Conservation (phyloP, 2,113 vertebrate genomes). For the Lates calcarifer region DNA sequence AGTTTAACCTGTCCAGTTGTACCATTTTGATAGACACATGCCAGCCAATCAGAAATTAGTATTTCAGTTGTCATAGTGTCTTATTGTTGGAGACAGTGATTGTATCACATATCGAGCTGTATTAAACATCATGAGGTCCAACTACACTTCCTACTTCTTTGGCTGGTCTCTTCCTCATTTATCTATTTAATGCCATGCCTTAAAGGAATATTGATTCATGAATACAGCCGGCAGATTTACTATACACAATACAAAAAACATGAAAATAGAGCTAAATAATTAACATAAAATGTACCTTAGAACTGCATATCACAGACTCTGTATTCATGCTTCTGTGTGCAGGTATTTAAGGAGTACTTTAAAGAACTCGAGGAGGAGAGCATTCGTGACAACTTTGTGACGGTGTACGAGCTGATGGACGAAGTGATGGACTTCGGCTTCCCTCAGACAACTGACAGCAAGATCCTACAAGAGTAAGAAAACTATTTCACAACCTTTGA, state of each 20-base stretch:
- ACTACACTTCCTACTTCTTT: too few species aligned
- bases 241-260: background rate
- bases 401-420: conserved; percentile 88
- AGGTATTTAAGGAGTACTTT: conserved; percentile 89
- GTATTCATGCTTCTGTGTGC: conserved; percentile 15
- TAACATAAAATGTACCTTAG: background rate
- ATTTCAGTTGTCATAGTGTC: too few species aligned
- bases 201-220: background rate
- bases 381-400: conserved; percentile 90
- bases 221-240: background rate
- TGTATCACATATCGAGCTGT: background rate
- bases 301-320: background rate
- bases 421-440: conserved; percentile 90
- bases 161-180: too few species aligned
- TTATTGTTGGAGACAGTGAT: background rate
- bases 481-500: background rate
- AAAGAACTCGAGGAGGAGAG: conserved; percentile 88
- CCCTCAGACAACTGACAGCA: conserved; percentile 89
- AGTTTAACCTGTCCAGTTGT: too few species aligned
- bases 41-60: too few species aligned
- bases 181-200: too few species aligned
- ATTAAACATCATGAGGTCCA: too few species aligned
- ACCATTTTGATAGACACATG: too few species aligned
- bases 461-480: conserved; percentile 89
- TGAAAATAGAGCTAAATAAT: background rate